Base-by-base conservation (phyloP, 2,113 vertebrate species). In the Crocuta crocuta region DNA sequence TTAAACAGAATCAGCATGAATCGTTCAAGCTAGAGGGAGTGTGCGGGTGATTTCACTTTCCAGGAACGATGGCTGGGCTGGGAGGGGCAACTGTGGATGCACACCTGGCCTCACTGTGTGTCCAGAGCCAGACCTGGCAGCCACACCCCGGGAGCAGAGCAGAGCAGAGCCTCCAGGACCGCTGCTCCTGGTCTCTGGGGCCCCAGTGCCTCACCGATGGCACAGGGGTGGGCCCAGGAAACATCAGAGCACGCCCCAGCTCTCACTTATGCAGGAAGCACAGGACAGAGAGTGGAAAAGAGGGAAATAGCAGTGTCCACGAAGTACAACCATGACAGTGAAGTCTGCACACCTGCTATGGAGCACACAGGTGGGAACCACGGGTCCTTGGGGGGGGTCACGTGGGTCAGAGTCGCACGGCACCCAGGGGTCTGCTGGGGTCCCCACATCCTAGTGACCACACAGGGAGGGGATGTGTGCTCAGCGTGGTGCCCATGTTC, bases 1-100 rank as follows among this genome's bases (percentile, higher is more conserved):
- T 85, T 84, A 95, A 91, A 70, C 76, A 92, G 88, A 89, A 84
- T 39, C 74, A 87, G 53, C 19, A 93, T 45, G 58, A 55, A 71
- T 4, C 45, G 63, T 81, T 92, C 71, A 74, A 43, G 53, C 21
- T 17, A 63, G 8, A 87, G 63, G 61, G 43, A 92, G 26, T 31
- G 28, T 43, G 58, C 24, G 21, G 43, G 58, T 24, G 58, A 88
- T 24, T 74, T n/a, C 53, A 70, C 43, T 79, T 81, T 70, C 88
- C 6, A 63, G 80, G 50, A 55, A 79, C 58, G 28, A 39, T 61
- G 65, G 73, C 73, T 23, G 3, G 24, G 31, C 55, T 12, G 39
- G 21, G 8, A 43, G 21, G 55, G 45, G 55, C 19, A 73, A 45
- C 28, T 13, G 23, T 0, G 48, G 91, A 76, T 0, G 0, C 68